A percentile compares a stretch with the other conserved stretches of the same genome.
Evolutionary conservation across 1,140 invertebrate genomes (phyloP).

Genomic region (Aphelenchoides besseyi): DNA sequence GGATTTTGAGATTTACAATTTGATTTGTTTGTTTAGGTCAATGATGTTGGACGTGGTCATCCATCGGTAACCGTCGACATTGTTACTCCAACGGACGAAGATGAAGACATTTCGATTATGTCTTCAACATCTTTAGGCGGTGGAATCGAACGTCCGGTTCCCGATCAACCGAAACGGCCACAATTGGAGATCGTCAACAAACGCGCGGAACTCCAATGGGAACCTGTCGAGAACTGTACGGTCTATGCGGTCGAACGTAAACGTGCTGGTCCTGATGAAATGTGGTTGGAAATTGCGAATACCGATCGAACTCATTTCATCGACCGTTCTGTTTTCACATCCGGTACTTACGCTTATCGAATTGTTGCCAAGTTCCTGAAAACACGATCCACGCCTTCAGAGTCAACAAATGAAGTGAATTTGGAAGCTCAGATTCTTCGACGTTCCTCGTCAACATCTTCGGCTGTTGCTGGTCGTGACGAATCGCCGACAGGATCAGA

Average conservation of each 20-base stretch:
- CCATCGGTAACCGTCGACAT: slow-evolving; percentile 82
- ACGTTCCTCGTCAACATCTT: slow-evolving; percentile 2
- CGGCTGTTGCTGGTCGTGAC: background rate
- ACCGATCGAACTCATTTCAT: slow-evolving; percentile 18
- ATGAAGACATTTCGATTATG: slow-evolving; percentile 29
- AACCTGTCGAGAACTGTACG: slow-evolving; percentile 19
- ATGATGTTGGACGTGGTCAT: slow-evolving; percentile 77
- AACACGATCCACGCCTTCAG: background rate
- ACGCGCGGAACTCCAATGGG: slow-evolving; percentile 14
- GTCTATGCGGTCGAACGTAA: slow-evolving; percentile 22
- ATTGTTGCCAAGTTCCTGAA: slow-evolving; percentile 26
- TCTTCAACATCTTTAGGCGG: background rate
- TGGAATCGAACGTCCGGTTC: background rate
- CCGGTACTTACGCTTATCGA: slow-evolving; percentile 40
- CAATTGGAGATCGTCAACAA: slow-evolving; percentile 4
- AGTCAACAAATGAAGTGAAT: background rate
- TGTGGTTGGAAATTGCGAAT: slow-evolving; percentile 30
- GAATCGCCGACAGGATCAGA: background rate
- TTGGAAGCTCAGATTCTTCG: background rate
- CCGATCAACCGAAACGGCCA: slow-evolving; percentile 6
- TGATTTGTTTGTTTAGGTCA: slow-evolving; percentile 64
- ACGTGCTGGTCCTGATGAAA: slow-evolving; percentile 6
- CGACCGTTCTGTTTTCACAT: slow-evolving; percentile 13
- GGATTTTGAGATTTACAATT: slow-evolving; percentile 16
- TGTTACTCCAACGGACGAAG: slow-evolving; percentile 41